Evolutionary conservation across 1,140 invertebrate species (phyloP), one percentile per base, ranked within the genome.

Genomic region (Tetragonula clypearis): DNA sequence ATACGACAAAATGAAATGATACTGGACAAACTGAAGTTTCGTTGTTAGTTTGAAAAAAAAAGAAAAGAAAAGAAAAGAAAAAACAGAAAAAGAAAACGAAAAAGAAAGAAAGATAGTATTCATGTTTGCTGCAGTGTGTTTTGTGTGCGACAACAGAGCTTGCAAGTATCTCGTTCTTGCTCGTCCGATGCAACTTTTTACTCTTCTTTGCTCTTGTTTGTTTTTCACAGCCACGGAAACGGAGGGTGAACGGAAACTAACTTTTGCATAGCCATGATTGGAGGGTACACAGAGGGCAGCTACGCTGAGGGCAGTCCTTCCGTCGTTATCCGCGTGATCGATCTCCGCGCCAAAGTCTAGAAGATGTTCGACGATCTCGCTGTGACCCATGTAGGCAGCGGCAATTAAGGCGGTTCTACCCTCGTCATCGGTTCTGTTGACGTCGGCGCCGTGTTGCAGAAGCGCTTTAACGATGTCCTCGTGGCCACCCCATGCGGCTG

Each of bases 241-340:
- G 73, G 73, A 56, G 69, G 53, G 41, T 26, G 26, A 56, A 49
- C 21, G 9, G 23, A n/a, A 71, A 86, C 84, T 74, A 80, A 97
- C 97, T 89, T 96, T 97, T 9, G 96, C 96, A 82, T 96, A 96
- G 80, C 96, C 96, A 89, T 98, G 97, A 91, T 97, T 98, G 66
- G 98, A 97, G 14, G 98, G 97, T 17, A 98, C 98, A 94, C 98
- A 99, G 23, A 99, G 95, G 0, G 98, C 98, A 3, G 98, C 98
- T 23, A 98, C 98, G 87, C 96, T 97, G n/a, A 98, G 95, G n/a
- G 97, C 98, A 71, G 98, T 99, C 91, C 98, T 96, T 79, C 98
- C 98, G 94, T 99, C 98, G 79, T 97, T 97, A 93, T 99, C 98
- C 1, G 97, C 96, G 91, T 98, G 97, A 94, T 98, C 97, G 30